These are phyloP conservation scores for Arrhopalites spinosus DNA, from an alignment of 2,888 invertebrate species.

Conservation along the genomic window DNA sequence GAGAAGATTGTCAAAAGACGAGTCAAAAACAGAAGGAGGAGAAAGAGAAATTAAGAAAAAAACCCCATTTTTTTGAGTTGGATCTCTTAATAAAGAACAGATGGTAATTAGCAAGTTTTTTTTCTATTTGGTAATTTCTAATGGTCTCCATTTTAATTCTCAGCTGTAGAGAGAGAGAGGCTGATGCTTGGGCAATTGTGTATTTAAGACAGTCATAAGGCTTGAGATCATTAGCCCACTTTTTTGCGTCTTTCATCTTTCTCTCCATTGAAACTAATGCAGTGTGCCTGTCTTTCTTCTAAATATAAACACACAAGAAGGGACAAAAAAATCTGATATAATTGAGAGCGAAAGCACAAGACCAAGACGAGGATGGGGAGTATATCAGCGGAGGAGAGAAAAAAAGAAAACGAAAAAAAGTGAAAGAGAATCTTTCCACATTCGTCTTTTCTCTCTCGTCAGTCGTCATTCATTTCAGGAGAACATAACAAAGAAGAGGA, in stretches of 20 bases:
- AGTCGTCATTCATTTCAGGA: slow-evolving; percentile 22
- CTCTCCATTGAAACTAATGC: slow-evolving; percentile 9
- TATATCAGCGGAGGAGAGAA: neutral
- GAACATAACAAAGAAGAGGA: neutral
- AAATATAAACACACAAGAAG: too few species aligned
- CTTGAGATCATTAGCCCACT: neutral
- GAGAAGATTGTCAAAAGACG: too few species aligned
- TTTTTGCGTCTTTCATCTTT: neutral
- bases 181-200: too few species aligned
- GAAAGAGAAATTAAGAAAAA: too few species aligned
- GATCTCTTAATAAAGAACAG: too few species aligned
- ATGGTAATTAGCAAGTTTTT: too few species aligned
- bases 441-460: neutral
- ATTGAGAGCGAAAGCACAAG: neutral
- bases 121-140: too few species aligned
- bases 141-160: too few species aligned
- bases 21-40: too few species aligned
- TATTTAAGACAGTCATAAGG: too few species aligned
- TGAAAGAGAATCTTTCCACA: neutral
- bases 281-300: neutral
- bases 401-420: neutral
- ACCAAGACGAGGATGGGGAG: neutral
- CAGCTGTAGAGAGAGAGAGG: too few species aligned
- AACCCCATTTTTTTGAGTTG: too few species aligned
- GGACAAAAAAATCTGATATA: neutral